Base-by-base conservation (phyloP, 1,140 invertebrate genomes). In the Drosophila ambigua region DNA sequence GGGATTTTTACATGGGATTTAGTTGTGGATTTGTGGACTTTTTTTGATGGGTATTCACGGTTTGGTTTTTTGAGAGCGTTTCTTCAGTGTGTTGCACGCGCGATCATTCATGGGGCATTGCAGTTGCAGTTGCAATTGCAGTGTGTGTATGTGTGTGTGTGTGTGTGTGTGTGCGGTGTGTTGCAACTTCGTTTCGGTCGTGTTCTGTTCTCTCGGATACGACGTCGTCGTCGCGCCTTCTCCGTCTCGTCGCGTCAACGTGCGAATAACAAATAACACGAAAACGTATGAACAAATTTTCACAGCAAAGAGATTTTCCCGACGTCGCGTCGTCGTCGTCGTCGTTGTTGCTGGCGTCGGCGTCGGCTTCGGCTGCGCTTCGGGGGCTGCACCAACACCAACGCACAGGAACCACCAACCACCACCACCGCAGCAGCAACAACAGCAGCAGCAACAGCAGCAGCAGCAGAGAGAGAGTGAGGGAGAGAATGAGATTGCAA, bases 241-340 rank as follows among this genome's bases (percentile, higher is more conserved):
- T 75, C 63, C 77, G 79, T 84, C 82, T 84, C 81, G 82, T 76
- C 80, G 67, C 87, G 82, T 90, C 87, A 87, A 88, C 87, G 83
- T 89, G 84, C 83, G 85, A 88, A 89, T 88, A 88, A 88, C 83
- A 90, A 90, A 90, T 90, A 90, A 90, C 35, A 39, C 87, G 83
- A 87, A 87, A 87, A 87, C 79, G 79, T 79, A 88, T 76, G 79
- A 84, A 89, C 77, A 83, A 75, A 88, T 90, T 84, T 88, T 77
- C 84, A 78, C 84, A 77, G 79, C 71, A 83, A 84, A 39, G 79
- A 82, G 83, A 81, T 89, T 89, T 87, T 89, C 65, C 81, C 79
- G 78, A 78, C 77, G 71, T 72, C 53, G 74, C 60, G 79, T 78
- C 74, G 82, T 82, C 78, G 72, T 61, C 51, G 58, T 31, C 72